Conservation (phyloP, 2,888 invertebrate species). For the Lasioglossum oenotherae region DNA sequence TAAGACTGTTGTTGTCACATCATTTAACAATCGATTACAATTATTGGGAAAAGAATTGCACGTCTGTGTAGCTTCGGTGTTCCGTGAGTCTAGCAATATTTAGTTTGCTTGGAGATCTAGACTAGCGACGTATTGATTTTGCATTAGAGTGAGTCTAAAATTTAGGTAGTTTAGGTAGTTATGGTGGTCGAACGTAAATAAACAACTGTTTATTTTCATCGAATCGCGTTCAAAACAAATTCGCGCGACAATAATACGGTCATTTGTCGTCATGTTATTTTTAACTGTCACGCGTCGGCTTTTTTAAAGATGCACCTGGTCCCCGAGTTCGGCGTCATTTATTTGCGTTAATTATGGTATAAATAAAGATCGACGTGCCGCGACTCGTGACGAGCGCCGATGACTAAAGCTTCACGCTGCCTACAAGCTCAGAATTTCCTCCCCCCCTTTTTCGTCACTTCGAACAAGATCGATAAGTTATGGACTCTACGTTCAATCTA, state of each 20-base stretch:
- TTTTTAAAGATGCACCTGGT: slow-evolving; percentile 25
- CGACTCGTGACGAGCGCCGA: neutral
- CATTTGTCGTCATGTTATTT: slow-evolving; percentile 48
- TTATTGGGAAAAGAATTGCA: no score
- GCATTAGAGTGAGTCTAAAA: no score
- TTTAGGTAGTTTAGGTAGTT: neutral
- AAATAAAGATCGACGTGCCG: slow-evolving; percentile 23
- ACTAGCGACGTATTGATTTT: no score
- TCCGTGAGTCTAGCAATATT: no score
- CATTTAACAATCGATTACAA: no score
- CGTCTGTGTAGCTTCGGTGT: no score
- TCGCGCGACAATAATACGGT: neutral
- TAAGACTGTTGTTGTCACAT: no score
- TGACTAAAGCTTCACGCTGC: neutral
- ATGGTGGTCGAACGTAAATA: no score
- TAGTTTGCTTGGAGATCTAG: no score
- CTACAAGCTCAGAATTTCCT: neutral
- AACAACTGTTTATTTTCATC: neutral
- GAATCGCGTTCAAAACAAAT: slow-evolving; percentile 7
- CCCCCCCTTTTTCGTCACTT: neutral
- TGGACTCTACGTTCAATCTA: neutral
- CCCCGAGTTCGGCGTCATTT: slow-evolving; percentile 5
- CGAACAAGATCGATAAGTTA: neutral
- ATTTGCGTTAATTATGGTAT: slow-evolving; percentile 35
- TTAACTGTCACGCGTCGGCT: slow-evolving; percentile 36